Base-by-base conservation (phyloP, 2,888 invertebrate genomes). In the Epistrophella euchroma region DNA sequence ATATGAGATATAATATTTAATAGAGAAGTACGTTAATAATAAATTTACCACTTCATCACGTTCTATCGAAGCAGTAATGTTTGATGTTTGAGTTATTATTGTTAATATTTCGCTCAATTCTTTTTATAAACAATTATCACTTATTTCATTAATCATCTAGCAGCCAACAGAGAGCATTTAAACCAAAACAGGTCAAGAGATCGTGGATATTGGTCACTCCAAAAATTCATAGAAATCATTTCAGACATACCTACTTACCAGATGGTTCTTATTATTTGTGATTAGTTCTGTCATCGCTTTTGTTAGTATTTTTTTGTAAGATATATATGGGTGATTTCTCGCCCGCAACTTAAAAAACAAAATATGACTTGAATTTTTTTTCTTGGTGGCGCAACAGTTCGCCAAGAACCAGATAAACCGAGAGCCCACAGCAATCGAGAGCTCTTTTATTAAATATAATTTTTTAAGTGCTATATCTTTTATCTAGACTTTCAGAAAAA, bases 171-270 rank as follows among this genome's bases (percentile, higher is more conserved):
- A 56, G 56, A 22, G 9, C 32, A 32, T 43, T 56, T 13, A 56
- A 45, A 71, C 1, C 43, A 71, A 71, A 56, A 4, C 56, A 56
- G 71, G 71, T 58, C 45, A 71, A 58, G 19, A 58, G 28, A 28
- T 56, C 43, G 43, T 37, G 11, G 52, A 19, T 68, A 62, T 43
- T 45, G 9, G 17, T 28, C 32, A 19, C 0, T 68, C 7, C 22
- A 37, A 37, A 10, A 22, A 50, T 10, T 15, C 4, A 22, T 15
- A 22, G 22, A 32, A 4, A 22, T 4, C 15, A 35, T 35, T 28
- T 13, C 9, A 47, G 15, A 22, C 5, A 32, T 15, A 55, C n/a
- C 32, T 4, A 3, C 28, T 2, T 7, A 52, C 15, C 4, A 55
- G n/a, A 55, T 9, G 22, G 19, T 58, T 15, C 17, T 5, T 19